Percentiles rank a stretch among this genome's conserved stretches.
phyloP scores from a whole-genome alignment of 2,888 invertebrate species.

The Alloscopus bannaensis region DNA sequence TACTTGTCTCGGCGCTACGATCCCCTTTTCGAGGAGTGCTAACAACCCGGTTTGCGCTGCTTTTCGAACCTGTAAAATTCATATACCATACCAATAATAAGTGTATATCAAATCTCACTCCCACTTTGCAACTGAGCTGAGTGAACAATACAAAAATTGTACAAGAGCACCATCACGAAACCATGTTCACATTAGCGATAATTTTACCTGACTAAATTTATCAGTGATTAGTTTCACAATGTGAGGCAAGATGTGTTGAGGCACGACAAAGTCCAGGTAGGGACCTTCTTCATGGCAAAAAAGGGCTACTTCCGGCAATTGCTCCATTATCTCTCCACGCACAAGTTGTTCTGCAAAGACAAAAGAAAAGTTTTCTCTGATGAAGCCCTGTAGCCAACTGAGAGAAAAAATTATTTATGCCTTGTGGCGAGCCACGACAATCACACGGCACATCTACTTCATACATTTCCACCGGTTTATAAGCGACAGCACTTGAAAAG shows the following conservation, averaged over 20 bases:
- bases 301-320: conserved; percentile 81
- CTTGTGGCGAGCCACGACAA: too few relatives aligned
- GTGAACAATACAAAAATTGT: not conserved
- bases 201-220: conserved; percentile 79
- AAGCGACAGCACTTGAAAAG: too few relatives aligned
- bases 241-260: conserved; percentile 80
- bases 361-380: conserved; percentile 24
- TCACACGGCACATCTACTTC: too few relatives aligned
- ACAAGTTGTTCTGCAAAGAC: conserved; percentile 79
- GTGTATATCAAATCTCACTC: not conserved
- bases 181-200: not conserved
- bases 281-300: conserved; percentile 79
- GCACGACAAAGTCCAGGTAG: conserved; percentile 78
- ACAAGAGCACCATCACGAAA: not conserved
- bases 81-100: not conserved
- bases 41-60: conserved; percentile 81
- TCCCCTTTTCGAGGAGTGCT: conserved; percentile 81
- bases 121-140: not conserved
- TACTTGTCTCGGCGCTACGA: conserved; percentile 80
- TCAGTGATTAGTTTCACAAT: conserved; percentile 81
- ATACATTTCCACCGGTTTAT: too few relatives aligned
- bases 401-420: too few relatives aligned
- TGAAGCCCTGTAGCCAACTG: not conserved
- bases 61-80: conserved; percentile 79
- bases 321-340: conserved; percentile 81